Base-by-base conservation (phyloP, 2,797 vertebrate genomes). In the Phataginus tetradactyla region DNA sequence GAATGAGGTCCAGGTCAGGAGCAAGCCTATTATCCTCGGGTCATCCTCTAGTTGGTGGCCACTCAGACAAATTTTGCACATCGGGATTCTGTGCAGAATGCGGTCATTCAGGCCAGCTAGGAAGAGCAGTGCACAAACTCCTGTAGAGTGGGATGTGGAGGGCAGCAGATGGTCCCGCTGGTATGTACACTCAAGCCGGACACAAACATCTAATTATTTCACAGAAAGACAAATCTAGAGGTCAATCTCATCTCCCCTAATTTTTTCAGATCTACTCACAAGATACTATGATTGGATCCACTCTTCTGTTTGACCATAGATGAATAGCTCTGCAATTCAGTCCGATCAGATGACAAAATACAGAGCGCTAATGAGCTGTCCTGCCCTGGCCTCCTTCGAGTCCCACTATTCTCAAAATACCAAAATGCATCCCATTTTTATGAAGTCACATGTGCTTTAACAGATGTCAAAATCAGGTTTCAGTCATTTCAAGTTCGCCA, bases 291-390 rank as follows among this genome's bases (percentile, higher is more conserved):
- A 20, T 53, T 51, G 61, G 23, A 34, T 18, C 21, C 42, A 23
- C 21, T 59, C 86, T 37, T 68, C 45, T 21, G 18, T 80, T 17
- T 27, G 64, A n/a, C n/a, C 18, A 18, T 0, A n/a, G 25, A 51
- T 17, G 63, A 87, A 9, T 17, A 69, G 61, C 51, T 68, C 21
- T 34, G 39, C 14, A 18, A 1, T 29, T 61, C 64, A 9, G 29
- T 27, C 18, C 20, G 7, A 18, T 7, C 32, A 71, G 49, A 27
- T 12, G 59, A 63, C 72, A 55, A 39, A 69, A 7, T 4, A 32
- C 32, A 21, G 18, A 57, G 29, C 4, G 5, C 13, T 1, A 8
- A 23, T 1, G 29, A n/a, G 8, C 1, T 2, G 5, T 34, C 8
- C 27, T 51, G 7, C 5, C 1, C 4, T 20, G 53, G 15, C 9